Percentiles rank a stretch among this genome's conserved stretches.
These are phyloP conservation scores for Erythrocercus mccallii DNA, from an alignment of 2,113 vertebrate species.

Conservation along the genomic window DNA sequence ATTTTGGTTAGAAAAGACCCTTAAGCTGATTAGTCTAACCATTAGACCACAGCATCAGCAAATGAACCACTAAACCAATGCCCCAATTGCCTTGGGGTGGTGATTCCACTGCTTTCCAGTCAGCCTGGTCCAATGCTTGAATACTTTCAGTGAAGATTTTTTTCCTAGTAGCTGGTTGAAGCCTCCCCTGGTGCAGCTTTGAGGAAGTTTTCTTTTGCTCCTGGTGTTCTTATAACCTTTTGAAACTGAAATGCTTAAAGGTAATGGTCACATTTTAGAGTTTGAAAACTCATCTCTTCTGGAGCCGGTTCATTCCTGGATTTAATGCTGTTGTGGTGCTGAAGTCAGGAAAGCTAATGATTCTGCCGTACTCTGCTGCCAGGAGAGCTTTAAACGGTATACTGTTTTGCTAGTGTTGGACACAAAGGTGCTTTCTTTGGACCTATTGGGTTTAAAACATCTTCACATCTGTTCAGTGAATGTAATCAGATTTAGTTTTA, in stretches of 20 bases:
- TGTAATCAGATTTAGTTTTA: not conserved
- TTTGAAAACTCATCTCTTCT: not conserved
- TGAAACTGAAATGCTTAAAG: not conserved
- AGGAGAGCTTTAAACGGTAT: not conserved
- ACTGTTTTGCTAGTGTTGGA: not conserved
- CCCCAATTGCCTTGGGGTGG: not conserved
- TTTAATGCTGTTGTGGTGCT: not conserved
- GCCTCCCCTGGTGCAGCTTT: not conserved
- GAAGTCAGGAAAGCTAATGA: not conserved
- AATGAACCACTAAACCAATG: not conserved
- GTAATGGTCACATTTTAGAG: not conserved
- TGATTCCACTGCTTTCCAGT: not conserved
- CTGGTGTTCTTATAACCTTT: not conserved
- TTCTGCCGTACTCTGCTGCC: not conserved
- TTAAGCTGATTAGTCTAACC: not conserved
- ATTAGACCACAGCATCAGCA: not conserved
- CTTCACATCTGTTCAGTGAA: not conserved
- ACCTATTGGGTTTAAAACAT: fast-evolving
- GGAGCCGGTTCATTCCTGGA: not conserved
- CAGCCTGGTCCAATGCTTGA: not conserved
- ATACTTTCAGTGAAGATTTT: not conserved
- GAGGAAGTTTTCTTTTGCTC: not conserved
- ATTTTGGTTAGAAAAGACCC: not conserved
- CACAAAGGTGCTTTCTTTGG: not conserved
- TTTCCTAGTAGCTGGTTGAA: not conserved